Conservation (phyloP, 2,888 invertebrate genomes). For the Oxytorus armatus region DNA sequence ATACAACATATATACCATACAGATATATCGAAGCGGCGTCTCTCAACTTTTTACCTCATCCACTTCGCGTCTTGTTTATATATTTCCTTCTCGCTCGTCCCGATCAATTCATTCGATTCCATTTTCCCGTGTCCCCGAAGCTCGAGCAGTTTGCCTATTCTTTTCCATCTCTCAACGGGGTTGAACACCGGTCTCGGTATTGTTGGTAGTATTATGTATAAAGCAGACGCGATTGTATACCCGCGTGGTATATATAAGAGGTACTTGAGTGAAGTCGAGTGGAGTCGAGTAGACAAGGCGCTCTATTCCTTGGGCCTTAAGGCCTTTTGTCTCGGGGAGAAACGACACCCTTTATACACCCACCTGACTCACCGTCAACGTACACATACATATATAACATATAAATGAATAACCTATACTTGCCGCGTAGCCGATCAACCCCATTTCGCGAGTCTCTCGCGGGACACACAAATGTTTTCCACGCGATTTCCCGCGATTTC, state of each 20-base stretch:
- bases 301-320: constrained; percentile 34
- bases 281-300: constrained; percentile 40
- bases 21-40: not conserved
- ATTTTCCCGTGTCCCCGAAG: constrained; percentile 44
- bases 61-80: constrained; percentile 33
- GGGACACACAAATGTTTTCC: constrained; percentile 61
- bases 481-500: constrained; percentile 59
- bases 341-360: constrained; percentile 28
- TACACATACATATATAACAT: not conserved
- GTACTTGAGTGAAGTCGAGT: constrained; percentile 41
- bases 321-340: constrained; percentile 57
- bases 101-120: constrained; percentile 57
- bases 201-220: constrained; percentile 12
- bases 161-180: constrained; percentile 27
- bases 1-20: not conserved
- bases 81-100: constrained; percentile 21
- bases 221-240: not conserved
- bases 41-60: constrained; percentile 1
- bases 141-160: constrained; percentile 34
- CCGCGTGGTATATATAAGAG: constrained; percentile 4
- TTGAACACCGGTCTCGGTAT: constrained; percentile 8
- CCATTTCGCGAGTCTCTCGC: constrained; percentile 50
- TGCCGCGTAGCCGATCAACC: constrained; percentile 43
- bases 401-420: not conserved
- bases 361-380: constrained; percentile 17